Base-by-base conservation (phyloP, 2,888 invertebrate species). In the Cremastinae sp. region DNA sequence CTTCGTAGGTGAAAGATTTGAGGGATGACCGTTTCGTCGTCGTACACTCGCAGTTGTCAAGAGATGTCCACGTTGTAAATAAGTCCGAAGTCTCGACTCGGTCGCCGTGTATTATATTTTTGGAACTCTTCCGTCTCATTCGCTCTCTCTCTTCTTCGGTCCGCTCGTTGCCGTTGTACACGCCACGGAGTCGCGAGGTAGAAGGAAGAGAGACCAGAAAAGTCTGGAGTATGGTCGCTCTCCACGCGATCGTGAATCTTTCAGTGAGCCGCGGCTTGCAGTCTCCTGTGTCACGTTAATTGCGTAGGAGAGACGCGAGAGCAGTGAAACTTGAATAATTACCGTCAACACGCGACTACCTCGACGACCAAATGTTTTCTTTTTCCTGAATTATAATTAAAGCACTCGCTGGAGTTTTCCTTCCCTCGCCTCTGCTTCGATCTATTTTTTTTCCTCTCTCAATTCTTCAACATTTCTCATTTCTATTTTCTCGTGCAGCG, bases 181-280 rank as follows among this genome's bases (percentile, higher is more conserved):
- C 43, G 22, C 47, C 20, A 47, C 49, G 55, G 12, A 16, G 49
- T 58, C 49, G 39, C 39, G 8, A 10, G 58, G 37, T 12, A 22
- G 41, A 64, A 14, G 41, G 43, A 2, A 14, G 41, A 64, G 45
- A 61, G 45, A 71, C 35, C 43, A 41, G 28, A 43, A 62, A 56
- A 16, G 22, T 5, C 4, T 28, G 8, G 39, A 20, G 14, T 39
- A 28, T 18, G 12, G 56, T 58, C n/a, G 68, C 53, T 58, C 58
- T 58, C 72, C 76, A 64, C 64, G 77, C 65, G 75, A 78, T 80
- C 82, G 80, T 85, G 85, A 85, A 85, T 85, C 85, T 86, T 84
- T 86, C 84, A 85, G 78, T 85, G 70, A 69, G 37, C 39, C 59
- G 43, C 75, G 79, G 78, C 62, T 68, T 78, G 78, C 68, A 51